Conservation (phyloP, 2,888 invertebrate genomes). For the Orgyia antiqua region DNA sequence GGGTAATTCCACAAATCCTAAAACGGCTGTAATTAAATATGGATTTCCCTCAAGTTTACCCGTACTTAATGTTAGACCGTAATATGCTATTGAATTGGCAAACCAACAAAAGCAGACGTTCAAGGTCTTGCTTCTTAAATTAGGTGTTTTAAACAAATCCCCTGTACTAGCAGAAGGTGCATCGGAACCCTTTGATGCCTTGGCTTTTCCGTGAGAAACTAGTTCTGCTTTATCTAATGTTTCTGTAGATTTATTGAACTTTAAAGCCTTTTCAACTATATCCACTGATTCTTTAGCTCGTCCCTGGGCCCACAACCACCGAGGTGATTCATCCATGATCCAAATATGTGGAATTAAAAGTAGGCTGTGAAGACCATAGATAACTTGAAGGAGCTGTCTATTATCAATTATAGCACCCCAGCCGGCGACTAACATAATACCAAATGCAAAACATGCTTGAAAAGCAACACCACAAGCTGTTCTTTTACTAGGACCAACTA, state of each 20-base stretch:
- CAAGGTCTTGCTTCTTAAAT: constrained; percentile 86
- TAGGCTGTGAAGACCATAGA: constrained; percentile 87
- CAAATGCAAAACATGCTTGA: constrained; percentile 87
- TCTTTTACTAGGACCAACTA: constrained; percentile 88
- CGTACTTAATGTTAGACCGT: constrained; percentile 88
- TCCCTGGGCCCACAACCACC: constrained; percentile 93
- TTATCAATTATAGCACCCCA: constrained; percentile 89
- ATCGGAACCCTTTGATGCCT: constrained; percentile 50
- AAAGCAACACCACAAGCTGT: constrained; percentile 89
- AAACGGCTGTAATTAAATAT: constrained; percentile 86
- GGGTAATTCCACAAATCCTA: constrained; percentile 89
- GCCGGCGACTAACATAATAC: constrained; percentile 89
- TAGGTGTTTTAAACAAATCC: constrained; percentile 89
- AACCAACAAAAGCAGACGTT: constrained; percentile 92
- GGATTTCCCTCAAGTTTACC: constrained; percentile 91
- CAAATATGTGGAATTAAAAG: constrained; percentile 89
- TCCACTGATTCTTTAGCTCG: constrained; percentile 83
- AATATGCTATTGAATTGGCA: constrained; percentile 92
- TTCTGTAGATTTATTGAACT: constrained; percentile 81
- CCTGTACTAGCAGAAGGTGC: constrained; percentile 76
- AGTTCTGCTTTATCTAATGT: constrained; percentile 81
- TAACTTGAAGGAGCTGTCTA: constrained; percentile 84
- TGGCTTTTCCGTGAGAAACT: constrained; percentile 79
- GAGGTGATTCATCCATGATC: constrained; percentile 92
- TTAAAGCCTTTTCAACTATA: constrained; percentile 87